Evolutionary conservation across 2,797 vertebrate species (phyloP), one percentile per base, ranked within the genome.

Genomic region (Kryptopterus vitreolus): DNA sequence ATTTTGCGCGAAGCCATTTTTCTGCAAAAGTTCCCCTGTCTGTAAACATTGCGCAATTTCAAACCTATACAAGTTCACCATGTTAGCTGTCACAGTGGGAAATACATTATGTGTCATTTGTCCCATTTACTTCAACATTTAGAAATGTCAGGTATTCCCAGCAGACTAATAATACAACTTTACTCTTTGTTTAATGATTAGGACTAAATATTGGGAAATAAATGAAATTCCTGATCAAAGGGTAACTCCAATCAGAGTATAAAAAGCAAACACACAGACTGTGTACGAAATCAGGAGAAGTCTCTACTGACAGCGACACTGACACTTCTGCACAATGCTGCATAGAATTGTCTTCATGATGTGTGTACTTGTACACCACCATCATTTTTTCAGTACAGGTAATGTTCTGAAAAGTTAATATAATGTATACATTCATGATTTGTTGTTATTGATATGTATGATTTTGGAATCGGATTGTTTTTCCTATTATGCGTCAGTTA

Each of bases 111-210:
- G 29, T 58, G 35, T 46, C 33, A 59, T 74, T 29, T 38, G 2
- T 69, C 12, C 53, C 4, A 68, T 20, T 46, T 68, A 59, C 61
- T 15, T 10, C 52, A 22, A 73, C 22, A 43, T 38, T 62, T 63
- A 12, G 38, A 46, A 53, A 80, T 78, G 58, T 69, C 16, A 57
- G 18, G 15, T 33, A 43, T 72, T 63, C 33, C 59, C 50, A 62
- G 53, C 31, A 73, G 50, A 24, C 33, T 12, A 57, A 48, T 50
- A 26, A 16, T 59, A 48, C 18, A 57, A 22, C n/a, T 68, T 73
- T 59, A 35, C 68, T 66, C 33, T 73, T 5, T 73, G 70, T 78
- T 82, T 77, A 82, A 68, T 69, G 61, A 82, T 75, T 82, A 82
- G 26, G 2, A 15, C 22, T 55, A 31, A 70, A 77, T 65, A 66